Conservation (phyloP, 2,888 invertebrate species). For the Nasonia oneida region DNA sequence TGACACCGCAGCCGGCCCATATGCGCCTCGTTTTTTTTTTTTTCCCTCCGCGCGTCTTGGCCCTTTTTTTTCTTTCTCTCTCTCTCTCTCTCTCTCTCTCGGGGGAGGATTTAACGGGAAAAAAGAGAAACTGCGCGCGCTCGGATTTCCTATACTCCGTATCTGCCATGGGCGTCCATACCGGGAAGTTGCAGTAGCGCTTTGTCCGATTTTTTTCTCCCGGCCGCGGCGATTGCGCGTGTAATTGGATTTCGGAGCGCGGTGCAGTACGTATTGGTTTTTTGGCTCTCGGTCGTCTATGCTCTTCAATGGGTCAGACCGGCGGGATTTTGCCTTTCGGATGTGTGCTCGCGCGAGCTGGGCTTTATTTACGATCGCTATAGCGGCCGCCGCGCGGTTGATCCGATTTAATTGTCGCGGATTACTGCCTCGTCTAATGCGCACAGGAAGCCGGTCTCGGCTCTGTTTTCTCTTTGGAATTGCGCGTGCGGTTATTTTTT, state of each 20-base stretch:
- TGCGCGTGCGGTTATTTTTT: too few species aligned
- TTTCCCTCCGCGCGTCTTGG: neutral
- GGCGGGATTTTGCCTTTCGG: too few species aligned
- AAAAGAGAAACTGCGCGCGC: neutral
- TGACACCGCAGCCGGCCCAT: constrained; percentile 18
- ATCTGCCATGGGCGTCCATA: neutral
- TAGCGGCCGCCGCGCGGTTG: neutral
- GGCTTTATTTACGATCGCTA: too few species aligned
- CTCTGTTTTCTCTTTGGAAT: too few species aligned
- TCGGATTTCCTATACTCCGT: neutral
- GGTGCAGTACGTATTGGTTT: neutral
- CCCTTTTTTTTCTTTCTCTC: neutral
- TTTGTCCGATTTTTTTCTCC: neutral
- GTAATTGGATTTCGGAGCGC: neutral
- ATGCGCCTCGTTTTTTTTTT: neutral
- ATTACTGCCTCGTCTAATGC: neutral
- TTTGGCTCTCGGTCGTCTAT: neutral
- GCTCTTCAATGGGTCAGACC: neutral
- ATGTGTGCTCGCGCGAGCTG: too few species aligned
- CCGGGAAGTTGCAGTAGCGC: neutral
- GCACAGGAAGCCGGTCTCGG: neutral
- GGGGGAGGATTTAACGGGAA: constrained; percentile 14
- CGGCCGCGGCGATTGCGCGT: constrained; percentile 6
- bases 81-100: neutral
- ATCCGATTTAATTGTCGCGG: constrained; percentile 5